Conservation (phyloP, 1,140 invertebrate genomes). For the Vollenhovia emeryi region DNA sequence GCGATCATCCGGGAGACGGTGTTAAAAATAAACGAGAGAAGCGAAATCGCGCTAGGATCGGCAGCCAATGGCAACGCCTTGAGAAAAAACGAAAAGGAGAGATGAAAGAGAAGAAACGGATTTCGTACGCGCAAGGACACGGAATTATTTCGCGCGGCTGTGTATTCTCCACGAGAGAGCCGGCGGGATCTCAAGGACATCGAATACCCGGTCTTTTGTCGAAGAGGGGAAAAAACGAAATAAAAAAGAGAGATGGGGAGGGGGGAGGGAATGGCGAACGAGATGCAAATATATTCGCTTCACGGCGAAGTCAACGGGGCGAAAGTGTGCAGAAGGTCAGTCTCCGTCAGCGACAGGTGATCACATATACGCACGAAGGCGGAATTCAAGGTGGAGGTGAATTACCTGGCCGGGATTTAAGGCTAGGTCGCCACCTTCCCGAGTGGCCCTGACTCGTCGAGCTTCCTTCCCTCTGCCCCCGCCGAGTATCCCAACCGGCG, state of each 20-base stretch:
- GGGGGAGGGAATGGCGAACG: conserved; percentile 68
- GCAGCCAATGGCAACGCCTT: neutral
- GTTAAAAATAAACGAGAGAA: neutral
- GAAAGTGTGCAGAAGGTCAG: conserved; percentile 77
- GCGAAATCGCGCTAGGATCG: conserved; percentile 2
- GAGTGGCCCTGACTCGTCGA: conserved; percentile 71
- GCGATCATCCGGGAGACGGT: neutral
- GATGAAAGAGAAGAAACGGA: conserved; percentile 41
- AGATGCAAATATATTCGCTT: conserved; percentile 75
- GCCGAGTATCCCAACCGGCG: conserved; percentile 4
- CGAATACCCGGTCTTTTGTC: conserved; percentile 80
- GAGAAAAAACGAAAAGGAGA: neutral
- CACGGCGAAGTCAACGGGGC: conserved; percentile 66
- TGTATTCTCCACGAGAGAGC: conserved; percentile 62
- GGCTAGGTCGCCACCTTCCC: conserved; percentile 72
- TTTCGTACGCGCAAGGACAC: conserved; percentile 61
- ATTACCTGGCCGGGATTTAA: conserved; percentile 79
- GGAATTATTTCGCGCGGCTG: conserved; percentile 65
- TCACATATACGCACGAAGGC: conserved; percentile 69
- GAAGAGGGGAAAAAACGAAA: conserved; percentile 46
- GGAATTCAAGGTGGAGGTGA: conserved; percentile 79
- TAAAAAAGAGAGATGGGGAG: conserved; percentile 3
- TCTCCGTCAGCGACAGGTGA: conserved; percentile 76
- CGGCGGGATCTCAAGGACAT: conserved; percentile 73
- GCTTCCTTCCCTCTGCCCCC: conserved; percentile 17